Evolutionary conservation across 1,140 invertebrate species (phyloP).

Genomic region (Drosophila gunungcola): DNA sequence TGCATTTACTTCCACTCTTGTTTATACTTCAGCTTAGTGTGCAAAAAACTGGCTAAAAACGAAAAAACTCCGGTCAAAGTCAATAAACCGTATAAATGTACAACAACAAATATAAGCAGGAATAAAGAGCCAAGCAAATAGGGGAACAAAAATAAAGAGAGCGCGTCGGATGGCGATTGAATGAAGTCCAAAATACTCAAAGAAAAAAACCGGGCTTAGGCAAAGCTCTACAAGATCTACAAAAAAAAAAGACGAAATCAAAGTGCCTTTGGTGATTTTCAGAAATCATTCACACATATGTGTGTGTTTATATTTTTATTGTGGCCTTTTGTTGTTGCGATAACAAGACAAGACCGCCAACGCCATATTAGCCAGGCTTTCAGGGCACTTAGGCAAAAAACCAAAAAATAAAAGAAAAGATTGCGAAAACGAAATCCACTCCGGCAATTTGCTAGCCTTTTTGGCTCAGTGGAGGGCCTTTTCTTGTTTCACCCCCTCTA

Average conservation of each 20-base stretch:
- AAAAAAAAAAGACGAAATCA: constrained; percentile 22
- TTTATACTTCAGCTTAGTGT: constrained; percentile 65
- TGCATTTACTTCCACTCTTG: constrained; percentile 67
- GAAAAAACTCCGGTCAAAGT: constrained; percentile 54
- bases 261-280: constrained; percentile 42
- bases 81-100: constrained; percentile 72
- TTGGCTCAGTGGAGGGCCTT: constrained; percentile 39
- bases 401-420: constrained; percentile 6
- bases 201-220: constrained; percentile 21
- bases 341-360: constrained; percentile 71
- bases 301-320: constrained; percentile 53
- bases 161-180: constrained; percentile 17
- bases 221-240: constrained; percentile 5
- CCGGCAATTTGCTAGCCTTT: constrained; percentile 63
- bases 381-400: constrained; percentile 47
- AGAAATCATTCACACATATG: constrained; percentile 63
- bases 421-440: constrained; percentile 16
- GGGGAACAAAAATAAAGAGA: constrained; percentile 40
- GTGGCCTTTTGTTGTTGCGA: constrained; percentile 40
- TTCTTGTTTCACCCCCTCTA: constrained; percentile 14
- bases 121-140: constrained; percentile 23
- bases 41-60: constrained; percentile 56
- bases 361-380: constrained; percentile 76
- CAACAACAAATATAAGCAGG: constrained; percentile 38
- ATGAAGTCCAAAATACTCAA: constrained; percentile 7